Evolutionary conservation across 2,888 invertebrate species (phyloP).

Genomic region (Biston betularia): DNA sequence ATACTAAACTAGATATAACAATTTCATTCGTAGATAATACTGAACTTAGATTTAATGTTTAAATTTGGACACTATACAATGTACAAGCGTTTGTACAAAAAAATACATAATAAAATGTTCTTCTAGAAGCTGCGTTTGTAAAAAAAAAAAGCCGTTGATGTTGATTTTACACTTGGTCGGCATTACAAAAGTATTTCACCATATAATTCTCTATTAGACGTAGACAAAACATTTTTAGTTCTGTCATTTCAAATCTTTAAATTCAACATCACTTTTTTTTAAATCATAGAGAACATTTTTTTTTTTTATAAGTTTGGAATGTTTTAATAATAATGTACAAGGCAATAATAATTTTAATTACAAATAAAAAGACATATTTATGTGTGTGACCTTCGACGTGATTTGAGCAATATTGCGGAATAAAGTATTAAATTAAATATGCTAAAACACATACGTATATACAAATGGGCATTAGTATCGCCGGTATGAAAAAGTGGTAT

Average conservation of each 20-base stretch:
- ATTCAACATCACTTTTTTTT: not conserved
- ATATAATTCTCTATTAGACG: not conserved
- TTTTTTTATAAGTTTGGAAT: slow-evolving; percentile 3
- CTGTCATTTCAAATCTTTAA: not conserved
- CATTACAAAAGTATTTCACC: not conserved
- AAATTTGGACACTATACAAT: slow-evolving; percentile 39
- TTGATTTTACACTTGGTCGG: not conserved
- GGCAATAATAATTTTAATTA: not conserved
- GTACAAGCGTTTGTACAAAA: slow-evolving; percentile 6
- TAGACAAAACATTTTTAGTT: slow-evolving; percentile 2
- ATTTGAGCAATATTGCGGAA: slow-evolving; percentile 37
- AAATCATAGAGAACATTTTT: not conserved
- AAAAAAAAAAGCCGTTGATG: not conserved
- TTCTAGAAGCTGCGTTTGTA: not conserved
- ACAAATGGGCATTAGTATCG: not conserved
- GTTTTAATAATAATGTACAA: slow-evolving; percentile 1
- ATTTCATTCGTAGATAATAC: slow-evolving; percentile 72
- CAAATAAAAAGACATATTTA: not conserved
- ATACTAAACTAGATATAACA: slow-evolving; percentile 57
- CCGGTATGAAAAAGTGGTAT: not conserved
- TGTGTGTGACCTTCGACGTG: slow-evolving; percentile 56
- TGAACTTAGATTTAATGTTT: slow-evolving; percentile 53
- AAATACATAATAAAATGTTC: slow-evolving; percentile 1
- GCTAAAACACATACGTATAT: slow-evolving; percentile 6
- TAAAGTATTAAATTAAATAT: not conserved